Percentiles rank a stretch among this genome's conserved stretches.
phyloP scores from a whole-genome alignment of 2,888 invertebrate genomes.

The Aspidiotus destructor region DNA sequence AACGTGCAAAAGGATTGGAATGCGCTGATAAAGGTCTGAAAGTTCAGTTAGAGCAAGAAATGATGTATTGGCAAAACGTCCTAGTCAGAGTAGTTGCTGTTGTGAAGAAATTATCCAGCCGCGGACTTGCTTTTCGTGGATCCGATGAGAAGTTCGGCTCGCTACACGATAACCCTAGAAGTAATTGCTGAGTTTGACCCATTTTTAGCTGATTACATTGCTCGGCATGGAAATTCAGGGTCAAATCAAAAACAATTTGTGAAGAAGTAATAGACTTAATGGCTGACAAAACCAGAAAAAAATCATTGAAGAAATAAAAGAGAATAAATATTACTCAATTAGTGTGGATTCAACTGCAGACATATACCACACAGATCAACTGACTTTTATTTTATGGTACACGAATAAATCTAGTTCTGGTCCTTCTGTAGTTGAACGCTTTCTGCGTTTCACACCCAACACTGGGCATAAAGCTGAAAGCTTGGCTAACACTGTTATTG shows the following conservation, averaged over 20 bases:
- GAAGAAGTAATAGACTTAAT: no score
- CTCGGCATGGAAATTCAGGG: conserved; percentile 29
- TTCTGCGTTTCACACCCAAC: conserved; percentile 27
- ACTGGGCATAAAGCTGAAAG: conserved; percentile 28
- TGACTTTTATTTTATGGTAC: conserved; percentile 33
- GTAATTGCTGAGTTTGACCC: conserved; percentile 29
- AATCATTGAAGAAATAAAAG: conserved; percentile 17
- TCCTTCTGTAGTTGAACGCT: conserved; percentile 26
- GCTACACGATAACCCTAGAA: conserved; percentile 27
- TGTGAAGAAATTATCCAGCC: conserved; percentile 36
- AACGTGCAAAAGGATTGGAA: background rate
- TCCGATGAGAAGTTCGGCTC: conserved; percentile 25
- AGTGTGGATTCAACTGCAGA: conserved; percentile 33
- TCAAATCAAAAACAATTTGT: conserved; percentile 30
- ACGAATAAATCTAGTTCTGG: conserved; percentile 21
- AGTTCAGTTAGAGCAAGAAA: conserved; percentile 9
- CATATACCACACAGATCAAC: conserved; percentile 28
- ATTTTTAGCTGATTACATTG: conserved; percentile 29
- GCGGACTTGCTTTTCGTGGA: conserved; percentile 35
- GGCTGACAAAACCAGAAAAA: conserved; percentile 26
- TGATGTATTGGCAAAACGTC: conserved; percentile 37
- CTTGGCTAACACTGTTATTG: conserved; percentile 26
- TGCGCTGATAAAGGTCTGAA: background rate
- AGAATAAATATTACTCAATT: conserved; percentile 27
- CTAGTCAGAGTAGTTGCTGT: conserved; percentile 36